Evolutionary conservation across 1,140 invertebrate genomes (phyloP), one percentile per base, ranked within the genome.

Genomic region (Trachymyrmex cornetzi): DNA sequence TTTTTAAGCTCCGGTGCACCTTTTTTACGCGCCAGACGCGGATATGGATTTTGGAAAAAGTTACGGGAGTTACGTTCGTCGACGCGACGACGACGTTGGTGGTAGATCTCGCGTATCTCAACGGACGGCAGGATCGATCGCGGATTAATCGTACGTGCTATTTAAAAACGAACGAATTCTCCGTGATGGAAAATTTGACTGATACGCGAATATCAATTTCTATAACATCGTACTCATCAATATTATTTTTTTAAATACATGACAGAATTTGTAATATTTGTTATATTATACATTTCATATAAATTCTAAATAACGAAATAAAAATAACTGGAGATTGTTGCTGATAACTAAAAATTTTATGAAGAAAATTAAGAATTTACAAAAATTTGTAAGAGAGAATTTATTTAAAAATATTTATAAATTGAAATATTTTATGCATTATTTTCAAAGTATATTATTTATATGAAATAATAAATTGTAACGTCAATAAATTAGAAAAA

Each of bases 1-100:
- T 87, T 85, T 85, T 87, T 57, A 87, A 74, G 80, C 53, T 67
- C 63, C 80, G 66, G 19, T 81, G 77, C 77, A 85, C 34, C 59
- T 85, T 87, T 74, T 85, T 75, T 75, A 84, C 69, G 80, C 27
- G 53, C 67, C 80, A 61, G n/a, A 81, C 34, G 77, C 30, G 79
- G 12, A 59, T 81, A 81, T 81, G 79, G 66, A 81, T 81, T 81
- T 81, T 81, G 67, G 34, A 59, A 81, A 81, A 81, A 71, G 79
- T 71, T 71, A 81, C 79, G 64, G 27, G 61, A 22, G 59, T 79
- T 53, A 79, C n/a, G 61, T 67, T 71, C 63, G 14, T 24, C 77
- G 77, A 34, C 61, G n/a, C 66, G 22, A 71, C 50, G 66, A 81
- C 66, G 30, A 69, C 64, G 22, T 11, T 7, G 44, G 48, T 50